Evolutionary conservation across 2,888 invertebrate genomes (phyloP), one percentile per base, ranked within the genome.

Genomic region (Disparrhopalites patrizii): DNA sequence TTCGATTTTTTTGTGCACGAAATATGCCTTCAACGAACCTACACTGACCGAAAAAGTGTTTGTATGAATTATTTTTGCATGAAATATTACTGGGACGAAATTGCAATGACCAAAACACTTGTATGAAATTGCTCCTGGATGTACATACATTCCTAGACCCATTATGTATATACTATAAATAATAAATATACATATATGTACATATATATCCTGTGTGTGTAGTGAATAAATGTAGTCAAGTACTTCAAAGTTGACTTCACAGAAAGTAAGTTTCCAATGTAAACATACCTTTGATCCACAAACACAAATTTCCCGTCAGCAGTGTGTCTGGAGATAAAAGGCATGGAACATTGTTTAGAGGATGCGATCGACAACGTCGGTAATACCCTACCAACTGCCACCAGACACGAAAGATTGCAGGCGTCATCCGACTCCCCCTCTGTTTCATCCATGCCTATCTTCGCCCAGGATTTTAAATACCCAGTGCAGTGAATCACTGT

Each of bases 401-500:
- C 93, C 68, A 95, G 82, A 80, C 94, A 95, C 30, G 91, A 90
- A 68, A 91, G 79, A 79, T 87, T 90, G 77, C 87, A 85, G 1
- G 83, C 81, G 64, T 86, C 83, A 52, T 87, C 88, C 52, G 80
- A 80, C 75, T 88, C 86, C 65, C 82, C 83, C 67, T 87, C 87
- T 67, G 88, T 88, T 33, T 87, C 81, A 0, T 85, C 85, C 56
- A 87, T 83, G 80, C 91, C 92, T 1, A 87, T 85, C 0, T 91
- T 88, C 1, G 90, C 85, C 93, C 93, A 94, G 0, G 93, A 91
- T 78, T 95, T 95, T 40, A 96, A 80, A 78, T 94, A 95, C 0
- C 95, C 95, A 2, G 92, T 93, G 77, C 93, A 95, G 77, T 94
- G 93, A 60, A 95, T 89, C 5, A 93, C 90, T 75, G 86, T 87